phyloP scores from a whole-genome alignment of 2,888 invertebrate species.

The Tigriopus californicus region DNA sequence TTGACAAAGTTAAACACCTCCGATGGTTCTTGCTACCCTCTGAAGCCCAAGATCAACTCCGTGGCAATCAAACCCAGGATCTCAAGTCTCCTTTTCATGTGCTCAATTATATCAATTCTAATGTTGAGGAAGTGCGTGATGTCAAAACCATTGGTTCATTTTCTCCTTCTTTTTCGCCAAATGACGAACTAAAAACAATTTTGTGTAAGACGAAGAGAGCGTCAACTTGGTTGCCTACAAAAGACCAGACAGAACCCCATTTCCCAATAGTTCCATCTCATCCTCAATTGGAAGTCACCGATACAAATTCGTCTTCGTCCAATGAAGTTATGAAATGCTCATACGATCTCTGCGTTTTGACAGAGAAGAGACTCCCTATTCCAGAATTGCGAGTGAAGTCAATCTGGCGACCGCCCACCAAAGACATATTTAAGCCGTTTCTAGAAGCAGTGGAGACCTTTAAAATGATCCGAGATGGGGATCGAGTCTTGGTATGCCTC shows the following conservation, averaged over 20 bases:
- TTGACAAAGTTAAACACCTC: constrained; percentile 48
- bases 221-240: too few relatives aligned
- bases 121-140: not conserved
- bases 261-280: too few relatives aligned
- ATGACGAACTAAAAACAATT: too few relatives aligned
- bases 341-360: not conserved
- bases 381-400: not conserved
- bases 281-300: too few relatives aligned
- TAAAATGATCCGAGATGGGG: constrained; percentile 62
- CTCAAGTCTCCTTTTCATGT: not conserved
- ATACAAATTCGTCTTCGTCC: too few relatives aligned
- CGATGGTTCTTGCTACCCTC: constrained; percentile 78
- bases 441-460: constrained; percentile 55
- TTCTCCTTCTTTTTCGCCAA: too few relatives aligned
- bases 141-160: not conserved
- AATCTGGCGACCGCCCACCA: constrained; percentile 2
- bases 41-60: constrained; percentile 47
- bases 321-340: not conserved
- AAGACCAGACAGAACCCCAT: too few relatives aligned
- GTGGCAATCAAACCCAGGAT: not conserved
- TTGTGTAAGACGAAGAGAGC: too few relatives aligned
- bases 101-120: not conserved
- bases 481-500: constrained; percentile 61
- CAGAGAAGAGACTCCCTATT: not conserved
- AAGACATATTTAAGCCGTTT: constrained; percentile 16